A percentile compares a stretch with the other conserved stretches of the same genome.
Evolutionary conservation across 2,888 invertebrate species (phyloP).

Genomic region (Cyaniris semiargus): DNA sequence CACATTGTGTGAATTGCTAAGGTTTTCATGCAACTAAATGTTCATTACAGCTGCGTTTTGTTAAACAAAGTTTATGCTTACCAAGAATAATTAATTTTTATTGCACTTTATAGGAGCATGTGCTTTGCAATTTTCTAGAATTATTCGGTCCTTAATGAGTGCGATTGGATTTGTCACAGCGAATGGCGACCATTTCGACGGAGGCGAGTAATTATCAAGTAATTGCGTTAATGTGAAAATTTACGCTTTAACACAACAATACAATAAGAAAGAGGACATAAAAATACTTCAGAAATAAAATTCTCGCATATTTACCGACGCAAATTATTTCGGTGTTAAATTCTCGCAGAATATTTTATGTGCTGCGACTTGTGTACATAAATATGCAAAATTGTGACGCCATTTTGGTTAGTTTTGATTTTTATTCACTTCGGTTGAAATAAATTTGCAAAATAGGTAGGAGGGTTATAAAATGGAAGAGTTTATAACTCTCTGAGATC

Average conservation of each 20-base stretch:
- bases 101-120: not conserved
- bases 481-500: not conserved
- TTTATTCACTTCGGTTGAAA: not conserved
- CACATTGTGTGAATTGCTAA: not conserved
- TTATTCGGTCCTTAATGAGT: conserved; percentile 20
- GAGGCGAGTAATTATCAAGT: conserved; percentile 75
- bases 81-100: conserved; percentile 14
- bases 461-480: not conserved
- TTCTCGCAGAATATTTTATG: conserved; percentile 22
- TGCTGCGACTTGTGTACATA: not conserved
- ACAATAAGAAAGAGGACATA: conserved; percentile 62
- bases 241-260: conserved; percentile 76
- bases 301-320: conserved; percentile 26
- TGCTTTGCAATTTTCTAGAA: conserved; percentile 20
- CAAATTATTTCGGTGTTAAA: conserved; percentile 31
- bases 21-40: not conserved
- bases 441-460: conserved; percentile 5
- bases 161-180: conserved; percentile 8
- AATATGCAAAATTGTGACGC: conserved; percentile 20
- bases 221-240: conserved; percentile 78
- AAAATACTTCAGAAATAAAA: conserved; percentile 34
- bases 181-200: conserved; percentile 60
- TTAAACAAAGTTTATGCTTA: not conserved
- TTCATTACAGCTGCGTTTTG: not conserved
- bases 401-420: conserved; percentile 24